Evolutionary conservation across 2,888 invertebrate species (phyloP).

Genomic region (Rhagonycha lutea): DNA sequence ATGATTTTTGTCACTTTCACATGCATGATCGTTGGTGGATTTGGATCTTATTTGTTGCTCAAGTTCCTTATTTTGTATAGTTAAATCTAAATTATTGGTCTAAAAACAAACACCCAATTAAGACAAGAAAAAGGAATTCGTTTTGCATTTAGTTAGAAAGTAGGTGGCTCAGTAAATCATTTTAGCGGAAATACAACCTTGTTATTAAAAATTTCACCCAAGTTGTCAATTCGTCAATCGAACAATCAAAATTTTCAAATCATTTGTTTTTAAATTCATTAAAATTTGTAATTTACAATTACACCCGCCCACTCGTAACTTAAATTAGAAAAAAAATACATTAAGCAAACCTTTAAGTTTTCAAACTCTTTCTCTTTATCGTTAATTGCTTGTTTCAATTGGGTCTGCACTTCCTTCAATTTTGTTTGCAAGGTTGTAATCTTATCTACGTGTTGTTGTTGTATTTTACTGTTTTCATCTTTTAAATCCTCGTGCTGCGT

Average conservation of each 20-base stretch:
- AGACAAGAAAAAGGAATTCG: neutral
- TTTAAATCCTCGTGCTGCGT: slow-evolving; percentile 59
- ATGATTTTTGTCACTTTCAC: slow-evolving; percentile 44
- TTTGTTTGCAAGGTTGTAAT: slow-evolving; percentile 57
- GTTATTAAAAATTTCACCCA: neutral
- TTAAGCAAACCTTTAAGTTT: slow-evolving; percentile 33
- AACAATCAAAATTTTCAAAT: neutral
- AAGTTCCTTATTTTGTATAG: slow-evolving; percentile 49
- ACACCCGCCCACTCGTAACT: neutral
- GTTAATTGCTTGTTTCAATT: slow-evolving; percentile 53
- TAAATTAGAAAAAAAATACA: slow-evolving; percentile 5
- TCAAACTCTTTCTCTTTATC: slow-evolving; percentile 45
- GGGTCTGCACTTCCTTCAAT: slow-evolving; percentile 56
- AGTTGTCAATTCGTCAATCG: neutral
- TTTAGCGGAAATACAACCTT: slow-evolving; percentile 5
- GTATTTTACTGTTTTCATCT: slow-evolving; percentile 56
- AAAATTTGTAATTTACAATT: neutral
- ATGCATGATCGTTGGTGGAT: slow-evolving; percentile 41
- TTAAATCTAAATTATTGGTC: slow-evolving; percentile 48
- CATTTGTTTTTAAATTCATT: neutral
- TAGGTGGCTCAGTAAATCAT: neutral
- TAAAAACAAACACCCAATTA: slow-evolving; percentile 33
- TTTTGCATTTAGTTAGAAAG: neutral
- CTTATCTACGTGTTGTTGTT: slow-evolving; percentile 56
- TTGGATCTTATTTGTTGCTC: slow-evolving; percentile 41